Evolutionary conservation across 2,797 vertebrate genomes (phyloP).

Genomic region (Cirrhinus molitorella): DNA sequence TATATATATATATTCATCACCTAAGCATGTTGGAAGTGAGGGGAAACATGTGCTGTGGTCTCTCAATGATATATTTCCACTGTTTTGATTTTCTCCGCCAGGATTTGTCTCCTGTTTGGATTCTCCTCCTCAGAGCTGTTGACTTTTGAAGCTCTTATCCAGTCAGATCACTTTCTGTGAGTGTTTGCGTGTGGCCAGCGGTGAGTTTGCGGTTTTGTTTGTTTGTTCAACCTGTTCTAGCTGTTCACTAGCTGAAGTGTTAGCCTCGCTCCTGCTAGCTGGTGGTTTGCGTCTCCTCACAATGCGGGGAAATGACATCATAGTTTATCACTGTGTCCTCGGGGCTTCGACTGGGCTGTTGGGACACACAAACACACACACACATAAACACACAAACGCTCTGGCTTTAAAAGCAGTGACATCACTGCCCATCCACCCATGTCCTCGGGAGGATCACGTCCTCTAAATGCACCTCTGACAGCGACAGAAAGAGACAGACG

Average conservation of each 20-base stretch:
- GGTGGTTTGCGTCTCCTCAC: not conserved
- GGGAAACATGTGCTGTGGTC: not conserved
- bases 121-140: not conserved
- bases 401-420: not conserved
- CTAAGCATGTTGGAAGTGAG: not conserved
- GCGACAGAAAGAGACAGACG: conserved; percentile 7
- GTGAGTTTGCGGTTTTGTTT: conserved; percentile 4
- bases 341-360: conserved; percentile 31
- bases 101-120: not conserved
- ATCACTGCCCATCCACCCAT: conserved; percentile 4
- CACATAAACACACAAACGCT: not conserved
- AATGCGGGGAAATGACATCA: conserved; percentile 59
- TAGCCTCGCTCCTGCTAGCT: conserved; percentile 2
- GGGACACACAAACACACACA: conserved; percentile 18
- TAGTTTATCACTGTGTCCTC: conserved; percentile 50
- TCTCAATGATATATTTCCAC: not conserved
- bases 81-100: not conserved
- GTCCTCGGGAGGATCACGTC: not conserved
- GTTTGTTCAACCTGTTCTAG: not conserved
- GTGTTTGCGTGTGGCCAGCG: not conserved
- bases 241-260: not conserved
- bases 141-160: conserved; percentile 9
- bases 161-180: conserved; percentile 12
- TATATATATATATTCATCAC: no score
- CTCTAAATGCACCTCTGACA: not conserved